Base-by-base conservation (phyloP, 2,797 vertebrate genomes). In the Loris lydekkerianus region DNA sequence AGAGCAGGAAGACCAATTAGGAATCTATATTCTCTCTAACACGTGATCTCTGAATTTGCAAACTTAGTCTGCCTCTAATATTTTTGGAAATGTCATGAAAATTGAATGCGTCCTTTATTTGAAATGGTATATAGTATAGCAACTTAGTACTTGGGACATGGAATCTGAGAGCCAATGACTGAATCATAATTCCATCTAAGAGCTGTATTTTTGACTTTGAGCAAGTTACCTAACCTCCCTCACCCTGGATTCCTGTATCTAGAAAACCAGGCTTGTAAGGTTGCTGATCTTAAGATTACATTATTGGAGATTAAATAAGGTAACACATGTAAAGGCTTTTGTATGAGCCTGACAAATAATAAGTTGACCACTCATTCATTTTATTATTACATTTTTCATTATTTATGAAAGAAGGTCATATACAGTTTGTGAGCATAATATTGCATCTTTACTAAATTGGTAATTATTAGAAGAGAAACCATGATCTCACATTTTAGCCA, bases 91-190 rank as follows among this genome's bases (percentile, higher is more conserved):
- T 67, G 14, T 27, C 34, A 43, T 49, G 37, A 43, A 53, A 53
- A 83, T 80, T 61, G 18, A 60, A 53, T 67, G 43, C 49, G 4
- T n/a, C 63, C 84, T 94, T 95, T 89, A 86, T 61, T 93, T 69
- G 37, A 29, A 96, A 93, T 81, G 27, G 34, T 14, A 5, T 23
- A 29, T 37, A 15, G 46, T 46, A 75, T 23, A 86, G 7, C 11
- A 46, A 46, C 10, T 92, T 86, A 85, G 5, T 37, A 29, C 27
- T 58, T 18, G 21, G 31, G 11, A n/a, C 10, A 37, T 65, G 37
- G 23, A 84, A 72, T 93, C 56, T 91, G 83, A 93, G 56, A 91
- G 53, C 6, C 23, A 27, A 7, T 43, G 6, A 58, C 17, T 53
- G 61, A 75, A 80, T 87, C 65, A 34, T 65, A 73, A n/a, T 81